These are phyloP conservation scores for Homarus gammarus DNA, from an alignment of 2,888 invertebrate genomes.

Conservation along the genomic window DNA sequence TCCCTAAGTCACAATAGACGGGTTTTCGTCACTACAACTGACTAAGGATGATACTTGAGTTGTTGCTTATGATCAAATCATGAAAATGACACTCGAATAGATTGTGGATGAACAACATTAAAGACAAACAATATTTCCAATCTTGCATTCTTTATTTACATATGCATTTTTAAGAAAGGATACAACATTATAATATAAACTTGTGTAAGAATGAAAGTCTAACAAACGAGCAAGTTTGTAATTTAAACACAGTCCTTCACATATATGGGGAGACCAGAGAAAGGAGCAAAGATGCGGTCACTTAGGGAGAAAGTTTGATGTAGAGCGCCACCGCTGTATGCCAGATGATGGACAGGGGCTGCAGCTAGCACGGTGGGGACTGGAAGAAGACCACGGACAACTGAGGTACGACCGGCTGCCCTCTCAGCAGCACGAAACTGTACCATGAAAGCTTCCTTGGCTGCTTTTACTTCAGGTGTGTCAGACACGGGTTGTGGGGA, in stretches of 20 bases:
- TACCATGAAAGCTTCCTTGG: slow-evolving; percentile 45
- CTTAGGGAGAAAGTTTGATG: background rate
- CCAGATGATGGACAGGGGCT: background rate
- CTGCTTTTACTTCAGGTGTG: slow-evolving; percentile 52
- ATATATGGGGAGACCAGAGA: slow-evolving; percentile 22
- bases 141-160: slow-evolving; percentile 1
- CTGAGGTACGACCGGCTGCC: slow-evolving; percentile 12
- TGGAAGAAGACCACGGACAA: background rate
- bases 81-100: background rate
- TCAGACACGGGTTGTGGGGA: slow-evolving; percentile 27
- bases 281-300: slow-evolving; percentile 54
- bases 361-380: background rate
- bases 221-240: background rate
- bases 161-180: background rate
- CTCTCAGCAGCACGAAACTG: slow-evolving; percentile 40
- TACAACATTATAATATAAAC: background rate
- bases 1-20: background rate
- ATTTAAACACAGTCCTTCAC: slow-evolving; percentile 9
- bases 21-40: background rate
- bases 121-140: background rate
- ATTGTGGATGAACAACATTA: background rate
- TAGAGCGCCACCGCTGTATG: slow-evolving; percentile 4
- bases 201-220: background rate
- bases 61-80: background rate
- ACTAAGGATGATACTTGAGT: background rate